These are phyloP conservation scores for Parazoanthus swiftii DNA, from an alignment of 92 coral and sea anemone species.

Conservation along the genomic window DNA sequence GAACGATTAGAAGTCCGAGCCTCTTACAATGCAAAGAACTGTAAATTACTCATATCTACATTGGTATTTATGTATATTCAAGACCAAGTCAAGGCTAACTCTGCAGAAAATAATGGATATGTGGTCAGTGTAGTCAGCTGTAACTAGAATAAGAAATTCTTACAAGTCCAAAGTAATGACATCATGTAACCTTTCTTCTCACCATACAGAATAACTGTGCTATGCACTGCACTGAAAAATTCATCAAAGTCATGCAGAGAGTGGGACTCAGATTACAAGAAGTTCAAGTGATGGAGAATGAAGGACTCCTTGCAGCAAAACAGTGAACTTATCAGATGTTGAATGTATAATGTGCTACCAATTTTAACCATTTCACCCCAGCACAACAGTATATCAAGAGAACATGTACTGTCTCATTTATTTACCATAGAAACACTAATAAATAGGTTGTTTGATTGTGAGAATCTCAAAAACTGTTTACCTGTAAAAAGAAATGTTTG, in stretches of 20 bases:
- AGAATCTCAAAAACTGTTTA: no score
- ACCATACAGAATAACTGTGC: constrained; percentile 84
- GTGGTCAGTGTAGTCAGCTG: neutral
- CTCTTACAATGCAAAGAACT: no score
- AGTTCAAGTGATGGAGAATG: constrained; percentile 94
- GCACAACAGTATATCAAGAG: neutral
- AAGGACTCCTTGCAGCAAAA: constrained; percentile 77
- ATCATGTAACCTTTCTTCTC: neutral
- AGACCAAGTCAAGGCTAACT: no score
- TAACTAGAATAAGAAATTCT: no score
- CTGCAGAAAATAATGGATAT: no score
- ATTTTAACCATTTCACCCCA: neutral
- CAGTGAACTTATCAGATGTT: constrained; percentile 43
- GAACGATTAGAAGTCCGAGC: no score
- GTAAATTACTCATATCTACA: no score
- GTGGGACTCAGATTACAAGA: constrained; percentile 94
- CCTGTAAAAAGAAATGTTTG: no score
- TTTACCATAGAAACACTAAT: no score
- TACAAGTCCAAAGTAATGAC: neutral
- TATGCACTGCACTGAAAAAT: constrained; percentile 97
- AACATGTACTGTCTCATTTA: no score
- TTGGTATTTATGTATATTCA: no score
- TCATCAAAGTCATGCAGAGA: constrained; percentile 94
- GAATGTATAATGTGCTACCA: neutral
- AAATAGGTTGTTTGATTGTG: no score